Percentiles rank a stretch among this genome's conserved stretches.
Conservation (phyloP, 2,888 invertebrate species). For the Rotaria magnacalcarata region DNA sequence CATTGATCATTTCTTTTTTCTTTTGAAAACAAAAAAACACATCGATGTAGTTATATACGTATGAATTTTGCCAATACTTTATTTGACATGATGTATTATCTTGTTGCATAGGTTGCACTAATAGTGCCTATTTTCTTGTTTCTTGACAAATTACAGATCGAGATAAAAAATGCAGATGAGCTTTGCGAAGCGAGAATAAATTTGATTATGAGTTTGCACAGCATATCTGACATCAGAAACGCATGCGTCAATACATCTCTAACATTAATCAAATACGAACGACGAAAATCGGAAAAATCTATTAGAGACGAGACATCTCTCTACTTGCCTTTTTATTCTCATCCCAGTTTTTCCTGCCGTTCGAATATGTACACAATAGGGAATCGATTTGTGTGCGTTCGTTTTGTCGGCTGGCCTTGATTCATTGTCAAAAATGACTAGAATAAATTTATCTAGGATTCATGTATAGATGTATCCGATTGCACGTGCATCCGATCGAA, state of each 20-base stretch:
- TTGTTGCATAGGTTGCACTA: not conserved
- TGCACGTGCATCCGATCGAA: not conserved
- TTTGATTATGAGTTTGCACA: not conserved
- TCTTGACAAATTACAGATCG: not conserved
- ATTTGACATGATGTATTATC: not conserved
- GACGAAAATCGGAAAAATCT: slow-evolving; percentile 26
- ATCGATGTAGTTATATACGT: no score
- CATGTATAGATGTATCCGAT: not conserved
- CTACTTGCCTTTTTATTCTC: not conserved
- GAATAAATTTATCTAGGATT: not conserved
- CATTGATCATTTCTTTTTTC: not conserved
- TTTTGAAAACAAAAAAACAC: no score
- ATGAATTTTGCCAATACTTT: not conserved
- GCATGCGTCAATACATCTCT: not conserved
- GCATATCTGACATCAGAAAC: slow-evolving; percentile 6
- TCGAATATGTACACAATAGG: not conserved
- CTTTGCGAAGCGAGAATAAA: not conserved
- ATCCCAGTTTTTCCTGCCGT: not conserved
- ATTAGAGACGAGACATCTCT: not conserved
- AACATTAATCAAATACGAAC: slow-evolving; percentile 1
- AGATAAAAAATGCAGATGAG: slow-evolving; percentile 18
- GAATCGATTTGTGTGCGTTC: not conserved
- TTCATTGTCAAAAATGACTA: not conserved
- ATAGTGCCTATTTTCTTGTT: not conserved
- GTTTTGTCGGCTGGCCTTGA: not conserved